These are phyloP conservation scores for Hormiphora californensis DNA, from an alignment of 37 sponge, comb jelly and placozoan species.

Conservation along the genomic window DNA sequence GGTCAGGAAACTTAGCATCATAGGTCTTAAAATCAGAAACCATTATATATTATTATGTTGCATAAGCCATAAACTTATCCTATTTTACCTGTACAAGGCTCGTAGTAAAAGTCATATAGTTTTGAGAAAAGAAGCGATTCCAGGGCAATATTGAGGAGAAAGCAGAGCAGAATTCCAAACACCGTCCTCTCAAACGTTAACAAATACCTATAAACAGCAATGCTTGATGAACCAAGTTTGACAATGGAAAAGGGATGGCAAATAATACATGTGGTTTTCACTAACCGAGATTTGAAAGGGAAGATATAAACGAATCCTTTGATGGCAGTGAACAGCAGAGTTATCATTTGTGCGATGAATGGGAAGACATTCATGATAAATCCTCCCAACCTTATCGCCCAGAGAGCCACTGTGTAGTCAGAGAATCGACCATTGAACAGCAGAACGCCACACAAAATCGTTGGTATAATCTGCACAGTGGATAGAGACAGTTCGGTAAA, in stretches of 20 bases:
- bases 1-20: too few species aligned
- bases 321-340: background rate
- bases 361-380: slow-evolving; percentile 36
- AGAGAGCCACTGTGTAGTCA: background rate
- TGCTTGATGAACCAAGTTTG: too few species aligned
- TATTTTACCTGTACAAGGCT: slow-evolving; percentile 13
- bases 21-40: background rate
- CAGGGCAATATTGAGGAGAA: background rate
- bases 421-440: background rate
- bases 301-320: background rate
- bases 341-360: slow-evolving; percentile 33
- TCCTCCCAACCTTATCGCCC: slow-evolving; percentile 19
- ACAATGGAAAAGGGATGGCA: too few species aligned
- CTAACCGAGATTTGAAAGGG: slow-evolving; percentile 39
- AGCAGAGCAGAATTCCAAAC: background rate
- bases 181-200: background rate
- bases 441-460: background rate
- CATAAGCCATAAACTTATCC: background rate
- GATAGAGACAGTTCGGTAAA: too few species aligned
- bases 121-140: slow-evolving; percentile 25
- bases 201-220: slow-evolving; percentile 39
- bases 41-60: too few species aligned
- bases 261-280: too few species aligned
- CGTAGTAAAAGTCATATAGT: background rate
- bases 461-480: slow-evolving; percentile 26